Conservation (phyloP, 2,888 invertebrate species). For the Ferdinandea cuprea region DNA sequence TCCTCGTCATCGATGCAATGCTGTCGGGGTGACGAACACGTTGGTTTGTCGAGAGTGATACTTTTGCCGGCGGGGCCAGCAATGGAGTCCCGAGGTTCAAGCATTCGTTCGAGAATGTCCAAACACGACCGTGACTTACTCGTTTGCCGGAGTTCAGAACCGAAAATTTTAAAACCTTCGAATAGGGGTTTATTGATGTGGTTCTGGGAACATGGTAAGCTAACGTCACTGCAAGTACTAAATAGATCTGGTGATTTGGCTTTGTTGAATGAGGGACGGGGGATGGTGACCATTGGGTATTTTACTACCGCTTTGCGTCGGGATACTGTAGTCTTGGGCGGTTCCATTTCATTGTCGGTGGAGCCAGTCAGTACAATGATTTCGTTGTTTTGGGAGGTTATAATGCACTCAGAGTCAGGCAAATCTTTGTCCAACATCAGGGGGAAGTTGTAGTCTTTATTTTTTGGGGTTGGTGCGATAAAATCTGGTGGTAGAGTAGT, state of each 20-base stretch:
- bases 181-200: conserved; percentile 74
- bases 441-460: conserved; percentile 52
- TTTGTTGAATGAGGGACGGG: conserved; percentile 46
- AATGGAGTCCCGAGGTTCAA: conserved; percentile 67
- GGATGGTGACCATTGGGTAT: conserved; percentile 66
- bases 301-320: conserved; percentile 25
- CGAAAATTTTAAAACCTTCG: conserved; percentile 81
- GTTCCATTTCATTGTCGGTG: conserved; percentile 54
- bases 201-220: conserved; percentile 76
- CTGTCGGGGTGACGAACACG: conserved; percentile 12
- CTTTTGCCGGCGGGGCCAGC: conserved; percentile 45
- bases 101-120: conserved; percentile 80
- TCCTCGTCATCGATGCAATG: conserved; percentile 76
- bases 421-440: conserved; percentile 61
- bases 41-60: neutral
- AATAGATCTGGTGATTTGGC: conserved; percentile 81
- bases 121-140: conserved; percentile 79
- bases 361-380: conserved; percentile 63
- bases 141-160: conserved; percentile 79
- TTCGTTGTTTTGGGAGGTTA: conserved; percentile 40
- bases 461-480: conserved; percentile 23
- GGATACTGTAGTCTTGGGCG: conserved; percentile 35
- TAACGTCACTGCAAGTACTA: conserved; percentile 76
- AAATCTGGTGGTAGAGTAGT: conserved; percentile 21
- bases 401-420: conserved; percentile 53